Evolutionary conservation across 2,888 invertebrate species (phyloP), one percentile per base, ranked within the genome.

Genomic region (Andrena bicolor): DNA sequence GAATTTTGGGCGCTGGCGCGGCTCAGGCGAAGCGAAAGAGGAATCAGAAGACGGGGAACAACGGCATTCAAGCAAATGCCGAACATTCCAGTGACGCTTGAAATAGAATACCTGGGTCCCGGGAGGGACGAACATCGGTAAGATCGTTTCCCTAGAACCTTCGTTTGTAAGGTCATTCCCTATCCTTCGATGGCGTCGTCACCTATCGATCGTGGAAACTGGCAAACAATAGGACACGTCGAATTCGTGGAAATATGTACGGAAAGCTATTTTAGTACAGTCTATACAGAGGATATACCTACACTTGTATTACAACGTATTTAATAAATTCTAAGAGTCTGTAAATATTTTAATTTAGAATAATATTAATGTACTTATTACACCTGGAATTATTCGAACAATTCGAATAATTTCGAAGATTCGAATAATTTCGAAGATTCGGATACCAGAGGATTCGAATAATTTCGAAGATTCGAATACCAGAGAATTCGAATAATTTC

Each of bases 41-140:
- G 49, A 76, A 63, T 35, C 13, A 32, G 70, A 58, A 41, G 76
- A 51, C 7, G 56, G 66, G 49, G 51, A 56, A 76, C 56, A 69
- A 23, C 65, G 76, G 51, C 51, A 73, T 66, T 66, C 48, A 32
- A 20, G 28, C 51, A 75, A 72, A 87, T 83, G 51, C 76, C 76
- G 23, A 61, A 64, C 48, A 87, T 87, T 80, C 72, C 80, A 30
- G 13, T 48, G 48, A 71, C 63, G 35, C 56, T 71, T 60, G 78
- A 53, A 66, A 78, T 72, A 72, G 80, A 56, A 81, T 82, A 75
- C 28, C 64, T 41, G 68, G 64, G 30, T 56, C 41, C 56, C 49
- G 28, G 64, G 72, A 66, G 66, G 66, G 53, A 32, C 65, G 78
- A 58, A 74, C 72, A 65, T 70, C 65, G 68, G 60, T 60, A 10